Base-by-base conservation (phyloP, 2,888 invertebrate genomes). In the Sicus ferrugineus region DNA sequence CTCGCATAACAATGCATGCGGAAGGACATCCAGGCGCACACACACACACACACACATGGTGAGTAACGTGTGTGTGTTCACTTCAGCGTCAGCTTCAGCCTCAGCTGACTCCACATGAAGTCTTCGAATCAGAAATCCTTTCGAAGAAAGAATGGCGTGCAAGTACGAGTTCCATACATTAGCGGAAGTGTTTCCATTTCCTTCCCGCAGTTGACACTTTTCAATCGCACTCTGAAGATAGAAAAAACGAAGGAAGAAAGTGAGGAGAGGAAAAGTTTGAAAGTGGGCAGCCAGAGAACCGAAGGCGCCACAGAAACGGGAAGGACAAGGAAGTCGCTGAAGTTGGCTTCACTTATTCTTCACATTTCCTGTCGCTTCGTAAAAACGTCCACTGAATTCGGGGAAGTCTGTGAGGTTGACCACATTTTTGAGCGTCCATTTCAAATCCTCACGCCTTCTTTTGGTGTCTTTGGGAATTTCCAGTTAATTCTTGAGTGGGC, bases 191-290 rank as follows among this genome's bases (percentile, higher is more conserved):
- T 72, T 72, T 76, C 77, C 77, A 79, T 76, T 76, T 78, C 76
- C 79, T 79, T 79, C 79, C 79, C 79, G 75, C 77, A 75, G 77
- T 79, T 79, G 77, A 79, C 79, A 79, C 79, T 79, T 74, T 75
- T 74, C 79, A 78, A 78, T 78, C 79, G 78, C 38, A 31, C 34
- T 52, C n/a, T 42, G 21, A 42, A 26, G n/a, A 56, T 23, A 9
- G 21, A 3, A n/a, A 31, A 7, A 26, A n/a, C n/a, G n/a, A n/a
- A n/a, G n/a, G 11, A 2, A 42, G 23, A 38, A 61, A 4, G 7
- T 11, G 21, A 14, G 9, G 42, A 61, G 42, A 38, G 34, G 21
- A 21, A 16, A n/a, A 42, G 6, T 7, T 42, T 3, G 42, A 19
- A 38, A 61, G n/a, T n/a, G n/a, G n/a, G n/a, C n/a, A n/a, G n/a